These are phyloP conservation scores for Tridacna crocea DNA, from an alignment of 2,888 invertebrate species.

Conservation along the genomic window DNA sequence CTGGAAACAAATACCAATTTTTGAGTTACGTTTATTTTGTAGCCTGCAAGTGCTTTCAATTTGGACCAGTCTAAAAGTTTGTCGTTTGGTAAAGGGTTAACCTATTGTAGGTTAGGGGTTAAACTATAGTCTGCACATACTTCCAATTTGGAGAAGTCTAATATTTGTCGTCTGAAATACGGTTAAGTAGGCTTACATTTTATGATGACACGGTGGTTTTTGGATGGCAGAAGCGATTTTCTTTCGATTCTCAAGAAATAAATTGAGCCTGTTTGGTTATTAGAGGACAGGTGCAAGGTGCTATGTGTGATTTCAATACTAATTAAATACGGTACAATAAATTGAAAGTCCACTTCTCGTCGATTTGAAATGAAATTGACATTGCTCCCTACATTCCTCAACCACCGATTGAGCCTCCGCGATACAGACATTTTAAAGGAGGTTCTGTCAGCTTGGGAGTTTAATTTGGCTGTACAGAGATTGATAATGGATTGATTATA, in stretches of 20 bases:
- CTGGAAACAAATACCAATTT: too few species aligned
- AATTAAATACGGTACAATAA: constrained; percentile 28
- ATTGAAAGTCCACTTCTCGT: constrained; percentile 26
- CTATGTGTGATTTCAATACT: constrained; percentile 17
- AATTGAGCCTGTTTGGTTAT: constrained; percentile 16
- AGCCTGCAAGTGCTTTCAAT: too few species aligned
- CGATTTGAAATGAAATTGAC: constrained; percentile 24
- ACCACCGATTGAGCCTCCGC: constrained; percentile 8
- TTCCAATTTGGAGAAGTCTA: too few species aligned
- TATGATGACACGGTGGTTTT: neutral
- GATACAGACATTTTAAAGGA: constrained; percentile 20
- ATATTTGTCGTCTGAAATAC: too few species aligned
- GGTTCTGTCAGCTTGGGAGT: neutral
- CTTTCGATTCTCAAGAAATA: constrained; percentile 11
- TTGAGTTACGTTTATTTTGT: too few species aligned
- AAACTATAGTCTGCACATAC: too few species aligned
- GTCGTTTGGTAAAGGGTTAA: too few species aligned
- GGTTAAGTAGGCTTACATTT: too few species aligned
- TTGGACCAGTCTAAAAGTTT: too few species aligned
- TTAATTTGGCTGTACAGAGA: too few species aligned
- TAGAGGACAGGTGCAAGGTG: constrained; percentile 25
- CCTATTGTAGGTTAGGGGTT: too few species aligned
- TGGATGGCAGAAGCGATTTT: neutral
- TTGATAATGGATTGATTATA: too few species aligned
- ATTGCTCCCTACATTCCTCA: constrained; percentile 19